Base-by-base conservation (phyloP, 2,113 vertebrate species). In the Cephalophus harveyi region DNA sequence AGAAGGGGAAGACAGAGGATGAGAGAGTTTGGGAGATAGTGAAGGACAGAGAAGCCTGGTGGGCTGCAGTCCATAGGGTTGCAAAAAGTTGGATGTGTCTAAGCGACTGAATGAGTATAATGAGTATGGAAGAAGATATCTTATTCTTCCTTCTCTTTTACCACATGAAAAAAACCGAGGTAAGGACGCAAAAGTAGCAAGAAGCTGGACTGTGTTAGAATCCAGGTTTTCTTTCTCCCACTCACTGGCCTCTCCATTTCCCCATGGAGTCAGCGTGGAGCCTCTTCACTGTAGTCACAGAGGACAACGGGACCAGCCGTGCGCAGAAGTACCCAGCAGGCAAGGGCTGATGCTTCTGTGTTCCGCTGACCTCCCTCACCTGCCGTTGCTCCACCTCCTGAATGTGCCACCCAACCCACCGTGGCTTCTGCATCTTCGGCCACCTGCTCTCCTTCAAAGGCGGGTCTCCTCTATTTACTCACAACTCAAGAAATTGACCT, bases 291-390 rank as follows among this genome's bases (percentile, higher is more conserved):
- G 0, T 28, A 2, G 30, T 2, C 36, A 82, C 90, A 13, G 50
- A 48, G 59, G 79, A 28, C 0, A 0, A 0, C 0, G 19, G 59
- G 2, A 6, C 4, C 0, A 52, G 52, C 15, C 48, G 0, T 0
- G 3, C 1, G 2, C 40, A 5, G 46, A 10, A 10, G 5, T 2
- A 10, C 78, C 62, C 54, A 19, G 60, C 3, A 27, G 21, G 6
- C 12, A 17, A 36, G 52, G 74, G n/a, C 14, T 8, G 0, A 0
- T 12, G 52, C 67, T 59, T n/a, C 52, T 1, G 0, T 0, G 0
- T 19, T 3, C 12, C 9, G 13, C 57, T 60, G 10, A 0, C 30
- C 89, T 7, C 0, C 43, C n/a, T 21, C 71, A 3, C 64, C 54
- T 83, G 16, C 7, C 5, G 9, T 12, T 3, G 33, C 46, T 27